A percentile compares a stretch with the other conserved stretches of the same genome.
Conservation (phyloP, 2,797 vertebrate genomes). For the Melanogrammus aeglefinus region DNA sequence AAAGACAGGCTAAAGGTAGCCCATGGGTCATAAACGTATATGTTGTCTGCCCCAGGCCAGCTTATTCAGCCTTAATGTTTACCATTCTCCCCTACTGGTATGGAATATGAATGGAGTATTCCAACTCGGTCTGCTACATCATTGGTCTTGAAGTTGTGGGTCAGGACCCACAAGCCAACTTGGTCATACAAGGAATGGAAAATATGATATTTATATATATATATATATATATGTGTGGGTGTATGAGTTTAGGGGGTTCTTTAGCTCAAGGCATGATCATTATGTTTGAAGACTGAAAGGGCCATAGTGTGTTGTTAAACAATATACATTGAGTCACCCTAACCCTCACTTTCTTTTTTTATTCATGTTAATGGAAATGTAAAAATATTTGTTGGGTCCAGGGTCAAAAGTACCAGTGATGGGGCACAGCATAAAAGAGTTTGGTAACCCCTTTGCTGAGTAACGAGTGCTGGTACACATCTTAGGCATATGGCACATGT, state of each 20-base stretch:
- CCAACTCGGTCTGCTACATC: not conserved
- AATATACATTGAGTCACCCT: too few species aligned
- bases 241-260: not conserved
- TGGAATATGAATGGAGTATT: not conserved
- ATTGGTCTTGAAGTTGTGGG: too few species aligned
- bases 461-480: not conserved
- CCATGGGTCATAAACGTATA: not conserved
- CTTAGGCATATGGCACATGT: too few species aligned
- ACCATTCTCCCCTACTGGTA: not conserved
- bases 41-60: not conserved
- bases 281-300: too few species aligned
- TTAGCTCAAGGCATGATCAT: not conserved
- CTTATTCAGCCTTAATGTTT: not conserved
- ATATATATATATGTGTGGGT: not conserved
- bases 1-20: not conserved
- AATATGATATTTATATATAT: too few species aligned
- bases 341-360: too few species aligned
- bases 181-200: too few species aligned
- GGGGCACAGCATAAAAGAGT: too few species aligned
- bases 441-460: not conserved
- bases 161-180: too few species aligned
- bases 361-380: too few species aligned
- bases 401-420: not conserved
- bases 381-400: too few species aligned
- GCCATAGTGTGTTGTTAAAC: too few species aligned